Base-by-base conservation (phyloP, 2,113 vertebrate genomes). In the Peromyscus californicus region DNA sequence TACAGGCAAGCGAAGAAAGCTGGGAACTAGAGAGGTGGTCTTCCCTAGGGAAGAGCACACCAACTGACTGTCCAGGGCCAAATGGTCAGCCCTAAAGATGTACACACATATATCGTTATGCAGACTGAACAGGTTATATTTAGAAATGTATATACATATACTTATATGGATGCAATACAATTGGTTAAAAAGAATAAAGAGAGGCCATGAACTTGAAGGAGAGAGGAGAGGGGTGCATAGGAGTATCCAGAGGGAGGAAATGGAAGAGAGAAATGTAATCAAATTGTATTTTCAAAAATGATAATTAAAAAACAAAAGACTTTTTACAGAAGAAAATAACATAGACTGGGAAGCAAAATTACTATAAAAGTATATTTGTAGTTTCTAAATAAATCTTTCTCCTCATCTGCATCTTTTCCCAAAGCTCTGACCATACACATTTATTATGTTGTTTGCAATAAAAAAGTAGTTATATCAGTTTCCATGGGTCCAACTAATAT, bases 381-480 rank as follows among this genome's bases (percentile, higher is more conserved):
- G 79, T 97, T 95, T 90, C n/a, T 74, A 0, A 63, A 16, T 74
- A 90, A 74, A 4, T 63, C 48, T 33, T 93, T 91, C 17, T 95
- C 83, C 15, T 42, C 39, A 17, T 13, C 29, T 83, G 3, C 16
- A 87, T 75, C 0, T 36, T 84, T 96, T 92, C n/a, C 54, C 31
- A 84, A 90, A 10, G 13, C 24, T n/a, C 45, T 83, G 9, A 45
- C 6, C 57, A 17, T 61, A 84, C 67, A 65, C 79, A 86, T 36
- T 65, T 11, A 83, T 87, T 74, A 36, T 8, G 67, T 8, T 87
- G 36, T 82, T 86, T 91, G 1, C 85, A 59, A 76, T 82, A 74
- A 93, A 90, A 36, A 93, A 42, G 7, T 91, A 89, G n/a, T n/a
- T 29, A 79, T 39, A 39, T 92, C 1, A 21, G 54, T 69, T 93